A percentile compares a stretch with the other conserved stretches of the same genome.
Conservation (phyloP, 2,888 invertebrate genomes). For the Aphodius granarius region DNA sequence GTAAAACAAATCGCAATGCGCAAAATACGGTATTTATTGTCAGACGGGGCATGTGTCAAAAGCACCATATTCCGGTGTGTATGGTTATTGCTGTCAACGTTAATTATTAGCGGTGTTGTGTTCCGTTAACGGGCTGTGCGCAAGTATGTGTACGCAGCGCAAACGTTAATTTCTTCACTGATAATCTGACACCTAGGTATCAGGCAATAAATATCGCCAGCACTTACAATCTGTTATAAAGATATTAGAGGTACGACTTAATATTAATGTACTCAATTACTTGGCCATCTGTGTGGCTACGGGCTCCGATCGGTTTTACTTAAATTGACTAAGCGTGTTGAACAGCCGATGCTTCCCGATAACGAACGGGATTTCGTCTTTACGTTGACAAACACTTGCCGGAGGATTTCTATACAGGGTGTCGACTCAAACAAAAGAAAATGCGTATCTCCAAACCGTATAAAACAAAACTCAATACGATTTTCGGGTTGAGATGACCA, state of each 20-base stretch:
- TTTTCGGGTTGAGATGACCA: too few relatives aligned
- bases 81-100: not conserved
- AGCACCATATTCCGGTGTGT: not conserved
- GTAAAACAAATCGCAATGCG: not conserved
- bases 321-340: constrained; percentile 26
- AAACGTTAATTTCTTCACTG: not conserved
- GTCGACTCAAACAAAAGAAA: not conserved
- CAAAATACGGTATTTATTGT: not conserved
- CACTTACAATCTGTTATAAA: not conserved
- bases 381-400: not conserved
- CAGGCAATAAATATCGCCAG: not conserved
- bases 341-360: constrained; percentile 24
- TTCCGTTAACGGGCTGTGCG: not conserved
- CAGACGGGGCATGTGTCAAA: not conserved
- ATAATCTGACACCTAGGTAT: not conserved
- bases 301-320: constrained; percentile 21
- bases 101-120: not conserved
- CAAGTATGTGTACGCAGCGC: not conserved
- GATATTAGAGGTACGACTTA: not conserved
- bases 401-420: not conserved
- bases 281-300: not conserved
- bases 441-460: too few relatives aligned
- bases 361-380: constrained; percentile 14
- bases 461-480: too few relatives aligned
- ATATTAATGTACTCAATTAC: not conserved